Evolutionary conservation across 2,888 invertebrate species (phyloP).

Genomic region (Drosophila algonquin): DNA sequence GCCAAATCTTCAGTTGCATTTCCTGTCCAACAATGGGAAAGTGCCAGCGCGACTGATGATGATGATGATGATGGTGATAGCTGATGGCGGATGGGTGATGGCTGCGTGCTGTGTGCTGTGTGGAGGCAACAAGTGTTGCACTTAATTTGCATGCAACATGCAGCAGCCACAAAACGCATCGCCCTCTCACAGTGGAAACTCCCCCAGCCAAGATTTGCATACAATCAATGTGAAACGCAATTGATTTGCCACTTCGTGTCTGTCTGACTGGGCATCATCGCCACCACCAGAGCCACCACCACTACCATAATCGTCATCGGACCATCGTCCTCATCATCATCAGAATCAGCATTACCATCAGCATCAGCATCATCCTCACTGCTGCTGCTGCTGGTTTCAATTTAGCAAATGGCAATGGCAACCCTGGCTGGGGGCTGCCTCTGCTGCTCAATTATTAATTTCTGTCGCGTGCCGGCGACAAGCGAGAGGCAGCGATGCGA

Average conservation of each 20-base stretch:
- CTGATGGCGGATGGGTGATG: neutral
- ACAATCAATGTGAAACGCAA: conserved; percentile 75
- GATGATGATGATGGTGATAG: conserved; percentile 4
- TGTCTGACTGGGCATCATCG: conserved; percentile 42
- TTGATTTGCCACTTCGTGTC: conserved; percentile 71
- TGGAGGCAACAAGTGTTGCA: conserved; percentile 71
- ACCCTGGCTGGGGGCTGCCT: conserved; percentile 5
- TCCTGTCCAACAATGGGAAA: conserved; percentile 37
- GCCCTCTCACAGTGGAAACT: conserved; percentile 14
- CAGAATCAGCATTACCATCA: neutral
- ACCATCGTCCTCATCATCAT: neutral
- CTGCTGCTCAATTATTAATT: conserved; percentile 72
- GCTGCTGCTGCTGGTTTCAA: conserved; percentile 60
- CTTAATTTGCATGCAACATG: conserved; percentile 77
- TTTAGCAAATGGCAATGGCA: conserved; percentile 69
- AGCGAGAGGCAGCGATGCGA: conserved; percentile 37
- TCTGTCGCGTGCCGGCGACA: conserved; percentile 71
- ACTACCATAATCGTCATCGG: neutral
- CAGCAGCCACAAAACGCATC: conserved; percentile 34
- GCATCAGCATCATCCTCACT: neutral
- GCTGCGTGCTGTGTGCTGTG: conserved; percentile 16
- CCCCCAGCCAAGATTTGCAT: conserved; percentile 70
- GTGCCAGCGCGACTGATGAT: conserved; percentile 9
- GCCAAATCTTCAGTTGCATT: conserved; percentile 38
- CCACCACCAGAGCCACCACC: conserved; percentile 16